phyloP scores from a whole-genome alignment of 1,140 invertebrate genomes.

The Nephila pilipes region DNA sequence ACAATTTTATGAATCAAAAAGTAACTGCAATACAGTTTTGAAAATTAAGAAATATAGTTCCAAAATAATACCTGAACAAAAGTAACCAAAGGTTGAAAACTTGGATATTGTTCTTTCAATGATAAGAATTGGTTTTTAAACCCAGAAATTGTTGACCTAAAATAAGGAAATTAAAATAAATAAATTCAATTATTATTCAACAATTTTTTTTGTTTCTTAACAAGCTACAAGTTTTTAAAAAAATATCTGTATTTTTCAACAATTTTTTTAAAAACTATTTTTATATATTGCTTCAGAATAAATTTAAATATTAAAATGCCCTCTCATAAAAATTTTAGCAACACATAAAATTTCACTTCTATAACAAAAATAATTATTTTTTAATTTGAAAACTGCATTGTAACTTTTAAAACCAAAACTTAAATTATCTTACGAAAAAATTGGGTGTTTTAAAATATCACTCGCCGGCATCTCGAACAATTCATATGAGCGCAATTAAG shows the following conservation, averaged over 20 bases:
- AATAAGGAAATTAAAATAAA: neutral
- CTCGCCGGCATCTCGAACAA: slow-evolving; percentile 4
- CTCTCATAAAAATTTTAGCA: neutral
- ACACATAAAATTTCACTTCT: neutral
- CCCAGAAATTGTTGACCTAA: neutral
- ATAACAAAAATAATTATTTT: neutral
- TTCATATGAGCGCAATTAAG: neutral
- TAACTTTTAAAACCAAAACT: neutral
- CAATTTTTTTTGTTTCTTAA: neutral
- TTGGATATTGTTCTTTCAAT: slow-evolving; percentile 5
- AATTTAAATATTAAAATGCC: neutral
- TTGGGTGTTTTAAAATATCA: neutral
- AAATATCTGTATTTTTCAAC: neutral
- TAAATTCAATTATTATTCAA: neutral
- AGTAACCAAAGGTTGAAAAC: neutral
- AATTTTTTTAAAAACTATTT: neutral
- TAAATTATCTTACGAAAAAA: neutral
- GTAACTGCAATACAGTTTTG: no score
- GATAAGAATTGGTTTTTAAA: neutral
- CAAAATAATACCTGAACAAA: neutral
- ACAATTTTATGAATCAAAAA: no score
- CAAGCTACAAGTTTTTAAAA: neutral
- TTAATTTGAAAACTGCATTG: neutral
- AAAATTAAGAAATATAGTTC: no score
- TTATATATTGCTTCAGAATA: neutral